These are phyloP conservation scores for Uria lomvia DNA, from an alignment of 2,113 vertebrate species.

Conservation along the genomic window DNA sequence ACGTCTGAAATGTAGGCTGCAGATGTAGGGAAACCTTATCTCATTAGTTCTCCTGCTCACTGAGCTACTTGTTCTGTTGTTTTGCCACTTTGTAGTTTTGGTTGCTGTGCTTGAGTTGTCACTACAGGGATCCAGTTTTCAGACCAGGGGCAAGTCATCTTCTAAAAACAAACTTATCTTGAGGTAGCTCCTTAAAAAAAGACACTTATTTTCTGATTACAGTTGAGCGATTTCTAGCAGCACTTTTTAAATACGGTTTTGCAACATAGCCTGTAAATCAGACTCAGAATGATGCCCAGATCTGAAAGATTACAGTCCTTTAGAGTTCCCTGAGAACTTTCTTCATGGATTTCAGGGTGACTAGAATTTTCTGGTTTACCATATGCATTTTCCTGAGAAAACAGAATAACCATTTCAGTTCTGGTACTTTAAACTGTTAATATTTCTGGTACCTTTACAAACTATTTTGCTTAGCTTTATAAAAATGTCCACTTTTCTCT, in stretches of 20 bases:
- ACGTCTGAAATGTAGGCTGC: neutral
- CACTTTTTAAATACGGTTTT: neutral
- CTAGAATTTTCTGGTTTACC: neutral
- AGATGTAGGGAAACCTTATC: neutral
- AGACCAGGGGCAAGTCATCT: neutral
- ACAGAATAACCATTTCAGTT: neutral
- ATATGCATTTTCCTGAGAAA: neutral
- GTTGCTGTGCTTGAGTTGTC: neutral
- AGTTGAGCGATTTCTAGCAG: neutral
- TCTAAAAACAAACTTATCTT: neutral
- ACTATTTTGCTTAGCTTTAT: neutral
- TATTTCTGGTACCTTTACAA: neutral
- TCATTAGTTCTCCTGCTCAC: neutral
- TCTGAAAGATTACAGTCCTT: neutral
- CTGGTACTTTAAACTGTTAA: neutral
- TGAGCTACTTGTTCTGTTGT: neutral
- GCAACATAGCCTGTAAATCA: neutral
- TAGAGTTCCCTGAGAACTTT: neutral
- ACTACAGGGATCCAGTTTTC: neutral
- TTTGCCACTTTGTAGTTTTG: neutral
- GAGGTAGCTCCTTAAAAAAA: neutral
- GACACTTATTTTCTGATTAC: neutral
- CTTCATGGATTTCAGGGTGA: neutral
- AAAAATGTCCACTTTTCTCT: neutral
- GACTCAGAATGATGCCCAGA: neutral